Base-by-base conservation (phyloP, 1,140 invertebrate species). In the Tetranychus urticae region DNA sequence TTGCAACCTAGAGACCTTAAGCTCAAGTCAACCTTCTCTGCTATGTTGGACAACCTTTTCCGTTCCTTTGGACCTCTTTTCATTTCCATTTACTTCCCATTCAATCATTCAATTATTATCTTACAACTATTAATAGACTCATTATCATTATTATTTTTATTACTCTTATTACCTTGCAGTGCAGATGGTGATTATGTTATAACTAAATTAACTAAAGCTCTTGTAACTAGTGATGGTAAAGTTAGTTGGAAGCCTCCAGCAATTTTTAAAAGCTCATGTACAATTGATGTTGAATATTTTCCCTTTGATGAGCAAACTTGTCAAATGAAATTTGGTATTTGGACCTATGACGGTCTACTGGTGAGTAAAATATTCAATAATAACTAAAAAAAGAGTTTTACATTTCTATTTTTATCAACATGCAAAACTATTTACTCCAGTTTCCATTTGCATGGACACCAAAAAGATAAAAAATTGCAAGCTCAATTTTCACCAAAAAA, bases 151-250 rank as follows among this genome's bases (percentile, higher is more conserved):
- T 50, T 56, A 35, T 56, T 56, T 37, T 3, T 33, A 35, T 14
- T 45, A 50, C 12, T 60, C 33, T 58, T 31, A 62, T 31, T 31
- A 14, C 12, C 34, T 33, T 33, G 14, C 70, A 91, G 88, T 72
- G 91, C 92, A 68, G 92, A 97, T 75, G 91, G 92, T 23, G 96
- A 96, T 72, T 97, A 94, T 72, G 91, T 97, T 75, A 89, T 94
- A 47, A 92, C 88, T 1, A 74, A 94, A 13, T 94, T 94, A 88
- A 96, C 90, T 2, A 96, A 94, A 75, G 91, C 48, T 4, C 5
- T 52, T 23, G 33, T 52, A 23, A n/a, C 14, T 7, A 23, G 14
- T 33, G 33, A 52, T 33, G 48, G 48, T 52, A 33, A 23, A 23
- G 67, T 80, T 3, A 63, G 73, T 33, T 79, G 78, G 78, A 73